Evolutionary conservation across 2,888 invertebrate species (phyloP), one percentile per base, ranked within the genome.

Genomic region (Beris chalybata): DNA sequence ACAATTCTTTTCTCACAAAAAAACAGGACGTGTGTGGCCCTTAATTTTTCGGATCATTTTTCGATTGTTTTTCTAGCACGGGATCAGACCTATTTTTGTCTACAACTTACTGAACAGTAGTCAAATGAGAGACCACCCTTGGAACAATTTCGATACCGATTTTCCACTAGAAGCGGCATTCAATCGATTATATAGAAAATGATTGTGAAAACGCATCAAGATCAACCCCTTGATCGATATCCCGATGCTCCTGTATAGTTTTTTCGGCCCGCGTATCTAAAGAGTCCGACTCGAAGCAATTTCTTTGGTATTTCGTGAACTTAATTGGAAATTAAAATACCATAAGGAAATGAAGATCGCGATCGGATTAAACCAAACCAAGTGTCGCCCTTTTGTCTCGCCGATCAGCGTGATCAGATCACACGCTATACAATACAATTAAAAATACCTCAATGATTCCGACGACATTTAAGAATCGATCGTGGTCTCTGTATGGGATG

Each of bases 241-340:
- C 38, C 38, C 38, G 9, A 38, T 38, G 38, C 38, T 38, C 9
- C 38, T 38, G 38, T 38, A 38, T 7, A 9, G 22, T 50, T 61
- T 48, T 38, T 38, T 61, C 43, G 9, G 5, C 38, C 32, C 47
- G 32, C 4, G n/a, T 30, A 11, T 29, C 31, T 6, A 15, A 50
- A 13, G 48, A n/a, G 50, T 50, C 38, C 50, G 61, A 61, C 32
- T 52, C 61, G 45, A 45, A 54, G 43, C 47, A 54, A 58, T 68
- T 68, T 68, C 66, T 66, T 58, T 68, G 68, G 68, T 64, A 68
- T 68, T 64, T 58, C 45, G 50, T 54, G 56, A 56, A 68, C 58
- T 68, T 68, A 68, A 68, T 68, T 66, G 64, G 66, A 68, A 68
- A 68, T 68, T 68, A 68, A 68, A 68, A 68, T 66, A 64, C 66